phyloP scores from a whole-genome alignment of 2,113 vertebrate genomes.

The Tautogolabrus adspersus region DNA sequence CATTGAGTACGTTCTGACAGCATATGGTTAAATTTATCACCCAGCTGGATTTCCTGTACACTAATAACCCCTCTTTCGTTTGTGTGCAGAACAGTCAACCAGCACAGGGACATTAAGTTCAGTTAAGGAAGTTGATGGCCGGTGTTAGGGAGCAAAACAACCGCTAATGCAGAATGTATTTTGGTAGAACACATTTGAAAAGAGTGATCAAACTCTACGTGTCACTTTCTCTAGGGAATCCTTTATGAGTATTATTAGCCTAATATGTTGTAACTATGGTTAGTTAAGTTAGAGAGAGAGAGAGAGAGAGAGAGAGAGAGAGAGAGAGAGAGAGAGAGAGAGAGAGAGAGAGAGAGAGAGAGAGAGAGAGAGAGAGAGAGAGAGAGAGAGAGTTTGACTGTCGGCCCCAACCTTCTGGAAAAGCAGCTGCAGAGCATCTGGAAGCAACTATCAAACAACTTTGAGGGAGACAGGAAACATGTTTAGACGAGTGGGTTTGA shows the following conservation, averaged over 20 bases:
- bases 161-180: background rate
- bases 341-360: no score
- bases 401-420: no score
- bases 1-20: background rate
- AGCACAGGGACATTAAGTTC: background rate
- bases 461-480: background rate
- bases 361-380: no score
- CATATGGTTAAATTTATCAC: background rate
- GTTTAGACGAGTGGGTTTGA: background rate
- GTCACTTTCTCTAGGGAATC: background rate
- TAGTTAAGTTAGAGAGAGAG: no score
- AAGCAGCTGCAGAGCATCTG: background rate
- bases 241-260: no score
- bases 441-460: background rate
- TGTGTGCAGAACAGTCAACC: background rate
- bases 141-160: background rate
- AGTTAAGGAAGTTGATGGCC: background rate
- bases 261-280: no score
- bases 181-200: background rate
- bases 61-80: background rate
- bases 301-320: no score
- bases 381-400: no score
- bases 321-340: no score
- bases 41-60: background rate
- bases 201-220: background rate